Base-by-base conservation (phyloP, 2,113 vertebrate species). In the Aythya baeri region DNA sequence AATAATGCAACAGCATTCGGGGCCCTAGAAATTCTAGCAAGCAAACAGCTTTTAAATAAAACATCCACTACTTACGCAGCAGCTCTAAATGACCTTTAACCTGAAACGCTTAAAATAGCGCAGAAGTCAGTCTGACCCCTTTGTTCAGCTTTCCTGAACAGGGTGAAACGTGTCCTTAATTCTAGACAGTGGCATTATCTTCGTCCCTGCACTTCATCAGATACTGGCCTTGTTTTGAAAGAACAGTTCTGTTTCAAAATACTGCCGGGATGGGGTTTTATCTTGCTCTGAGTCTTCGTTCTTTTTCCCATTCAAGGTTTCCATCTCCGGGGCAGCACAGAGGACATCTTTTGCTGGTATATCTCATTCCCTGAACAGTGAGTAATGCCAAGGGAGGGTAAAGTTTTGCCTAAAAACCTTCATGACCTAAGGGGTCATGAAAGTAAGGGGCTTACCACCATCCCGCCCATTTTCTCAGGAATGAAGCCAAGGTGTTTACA, bases 41-140 rank as follows among this genome's bases (percentile, higher is more conserved):
- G 27, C 25, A 44, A 93, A 85, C 13, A 62, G 49, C 22, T 32
- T 76, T 80, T 94, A 67, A 94, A 91, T 83, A 80, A 94, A 92
- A 66, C 57, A 88, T 86, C 50, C 31, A 9, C 31, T 52, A 11
- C 80, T 44, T 61, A 29, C 44, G 70, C 77, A 59, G 80, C 5
- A 0, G 66, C 72, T 86, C 20, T 13, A 59, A 78, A 2, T 89
- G 81, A 58, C 82, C 87, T 95, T 85, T 83, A 61, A 76, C 93
- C 89, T 82, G 32, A 20, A 23, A 11, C 3, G 26, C 6, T 85
- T 46, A 72, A 93, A 96, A 89, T 59, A 93, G 34, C 62, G 50
- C 84, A 2, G 17, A 68, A 72, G 49, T 65, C 82, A 82, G 74
- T 6, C 74, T 82, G 84, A 86, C 46, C 38, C 50, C 70, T 22